phyloP scores from a whole-genome alignment of 2,113 vertebrate species.

The Mustela nigripes region DNA sequence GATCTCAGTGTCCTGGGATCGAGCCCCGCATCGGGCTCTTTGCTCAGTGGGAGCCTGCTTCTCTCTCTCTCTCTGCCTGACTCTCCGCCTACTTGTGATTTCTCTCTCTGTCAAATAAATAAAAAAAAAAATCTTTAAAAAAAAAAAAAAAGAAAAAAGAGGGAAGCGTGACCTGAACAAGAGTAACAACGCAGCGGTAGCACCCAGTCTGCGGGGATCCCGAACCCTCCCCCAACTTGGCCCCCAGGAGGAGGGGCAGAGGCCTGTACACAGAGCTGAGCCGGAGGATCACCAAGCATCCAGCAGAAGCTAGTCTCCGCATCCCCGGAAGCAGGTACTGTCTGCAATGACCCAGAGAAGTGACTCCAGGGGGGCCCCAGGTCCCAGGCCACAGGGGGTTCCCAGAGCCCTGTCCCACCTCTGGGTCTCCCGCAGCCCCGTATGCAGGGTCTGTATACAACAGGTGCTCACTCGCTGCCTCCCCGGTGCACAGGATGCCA shows the following conservation, averaged over 20 bases:
- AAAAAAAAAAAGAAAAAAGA: too few relatives aligned
- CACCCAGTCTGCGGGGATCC: background rate
- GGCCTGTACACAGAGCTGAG: background rate
- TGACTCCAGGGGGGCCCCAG: background rate
- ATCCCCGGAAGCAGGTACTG: background rate
- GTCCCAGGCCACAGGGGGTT: background rate
- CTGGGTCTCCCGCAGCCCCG: background rate
- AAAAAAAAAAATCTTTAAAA: too few relatives aligned
- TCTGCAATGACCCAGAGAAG: background rate
- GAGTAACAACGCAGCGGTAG: fast-evolving
- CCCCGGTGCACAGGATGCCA: background rate
- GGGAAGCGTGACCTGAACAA: fast-evolving
- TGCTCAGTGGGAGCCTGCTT: too few relatives aligned
- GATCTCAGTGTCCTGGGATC: too few relatives aligned
- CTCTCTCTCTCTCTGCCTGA: too few relatives aligned
- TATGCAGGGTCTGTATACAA: fast-evolving
- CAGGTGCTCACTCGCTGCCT: too few relatives aligned
- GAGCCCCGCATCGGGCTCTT: too few relatives aligned
- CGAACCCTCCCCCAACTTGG: too few relatives aligned
- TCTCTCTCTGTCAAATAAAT: too few relatives aligned
- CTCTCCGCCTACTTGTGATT: too few relatives aligned
- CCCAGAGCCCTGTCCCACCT: background rate
- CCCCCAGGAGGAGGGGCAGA: background rate
- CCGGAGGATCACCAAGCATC: fast-evolving
- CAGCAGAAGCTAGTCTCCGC: background rate